Percentiles rank a stretch among this genome's conserved stretches.
These are phyloP conservation scores for Limnothrissa miodon DNA, from an alignment of 2,113 vertebrate genomes.

Conservation along the genomic window DNA sequence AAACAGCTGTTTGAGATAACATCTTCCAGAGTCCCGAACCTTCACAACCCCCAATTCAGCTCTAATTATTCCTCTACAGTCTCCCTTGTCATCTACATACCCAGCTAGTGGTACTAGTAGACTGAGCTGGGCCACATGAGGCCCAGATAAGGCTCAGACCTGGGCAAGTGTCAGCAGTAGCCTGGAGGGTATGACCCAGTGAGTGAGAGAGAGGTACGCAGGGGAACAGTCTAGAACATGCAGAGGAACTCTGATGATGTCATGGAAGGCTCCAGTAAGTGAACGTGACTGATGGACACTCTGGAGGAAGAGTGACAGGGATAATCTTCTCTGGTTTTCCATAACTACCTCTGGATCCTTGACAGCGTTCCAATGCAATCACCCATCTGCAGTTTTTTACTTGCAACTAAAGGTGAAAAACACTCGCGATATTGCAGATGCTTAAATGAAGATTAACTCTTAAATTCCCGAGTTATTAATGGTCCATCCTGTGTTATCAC, in stretches of 20 bases:
- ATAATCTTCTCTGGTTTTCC: background rate
- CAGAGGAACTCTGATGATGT: conserved; percentile 7
- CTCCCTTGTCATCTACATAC: background rate
- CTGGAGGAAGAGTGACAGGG: background rate
- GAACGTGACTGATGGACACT: background rate
- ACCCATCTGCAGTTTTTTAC: background rate
- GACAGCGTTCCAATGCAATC: background rate
- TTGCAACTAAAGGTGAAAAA: background rate
- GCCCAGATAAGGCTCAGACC: background rate
- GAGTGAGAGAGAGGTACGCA: background rate
- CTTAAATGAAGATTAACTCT: background rate
- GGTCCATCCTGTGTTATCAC: background rate
- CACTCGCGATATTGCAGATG: background rate
- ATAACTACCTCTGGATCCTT: background rate
- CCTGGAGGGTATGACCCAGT: background rate
- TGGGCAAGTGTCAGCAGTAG: background rate
- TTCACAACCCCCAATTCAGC: background rate
- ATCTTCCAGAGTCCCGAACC: background rate
- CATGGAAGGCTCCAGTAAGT: conserved; percentile 5
- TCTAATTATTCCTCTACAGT: background rate
- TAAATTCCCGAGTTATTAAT: background rate
- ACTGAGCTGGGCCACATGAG: background rate
- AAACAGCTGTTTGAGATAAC: background rate
- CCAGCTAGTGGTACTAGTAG: background rate
- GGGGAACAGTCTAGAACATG: background rate